These are phyloP conservation scores for Netelia fuscicornis DNA, from an alignment of 2,888 invertebrate species.

Conservation along the genomic window DNA sequence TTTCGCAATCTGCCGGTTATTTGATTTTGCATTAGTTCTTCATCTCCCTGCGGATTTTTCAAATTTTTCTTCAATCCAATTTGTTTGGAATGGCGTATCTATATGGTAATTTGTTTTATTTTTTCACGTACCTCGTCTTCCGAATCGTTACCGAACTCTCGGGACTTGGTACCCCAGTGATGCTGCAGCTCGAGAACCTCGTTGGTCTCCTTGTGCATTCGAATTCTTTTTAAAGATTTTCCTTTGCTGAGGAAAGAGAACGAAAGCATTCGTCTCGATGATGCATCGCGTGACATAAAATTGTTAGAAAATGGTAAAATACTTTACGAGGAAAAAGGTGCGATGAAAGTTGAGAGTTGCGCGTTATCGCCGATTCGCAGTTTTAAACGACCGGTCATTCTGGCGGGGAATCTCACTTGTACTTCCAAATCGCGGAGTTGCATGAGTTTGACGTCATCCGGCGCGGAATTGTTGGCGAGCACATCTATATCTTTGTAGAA, in stretches of 20 bases:
- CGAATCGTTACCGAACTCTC: background rate
- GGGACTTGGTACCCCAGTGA: slow-evolving; percentile 26
- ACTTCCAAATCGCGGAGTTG: slow-evolving; percentile 69
- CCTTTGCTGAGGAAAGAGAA: slow-evolving; percentile 64
- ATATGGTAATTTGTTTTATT: background rate
- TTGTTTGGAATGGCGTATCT: background rate
- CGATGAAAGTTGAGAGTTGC: slow-evolving; percentile 63
- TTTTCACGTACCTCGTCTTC: slow-evolving; percentile 50
- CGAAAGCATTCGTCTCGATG: background rate
- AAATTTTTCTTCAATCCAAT: background rate
- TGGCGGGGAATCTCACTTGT: slow-evolving; percentile 71
- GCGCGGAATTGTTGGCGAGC: slow-evolving; percentile 62
- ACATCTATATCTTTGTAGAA: slow-evolving; percentile 76
- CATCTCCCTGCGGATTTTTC: slow-evolving; percentile 17
- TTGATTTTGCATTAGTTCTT: background rate
- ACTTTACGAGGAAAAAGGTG: slow-evolving; percentile 67
- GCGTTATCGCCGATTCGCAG: slow-evolving; percentile 66
- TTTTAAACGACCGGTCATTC: slow-evolving; percentile 68
- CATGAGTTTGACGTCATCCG: slow-evolving; percentile 66
- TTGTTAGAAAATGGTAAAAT: background rate
- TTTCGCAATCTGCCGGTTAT: slow-evolving; percentile 11
- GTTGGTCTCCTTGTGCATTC: slow-evolving; percentile 69
- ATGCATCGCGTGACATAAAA: background rate
- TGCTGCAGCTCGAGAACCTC: slow-evolving; percentile 63
- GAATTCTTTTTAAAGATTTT: slow-evolving; percentile 63